Conservation (phyloP, 2,113 vertebrate genomes). For the Chunga burmeisteri region DNA sequence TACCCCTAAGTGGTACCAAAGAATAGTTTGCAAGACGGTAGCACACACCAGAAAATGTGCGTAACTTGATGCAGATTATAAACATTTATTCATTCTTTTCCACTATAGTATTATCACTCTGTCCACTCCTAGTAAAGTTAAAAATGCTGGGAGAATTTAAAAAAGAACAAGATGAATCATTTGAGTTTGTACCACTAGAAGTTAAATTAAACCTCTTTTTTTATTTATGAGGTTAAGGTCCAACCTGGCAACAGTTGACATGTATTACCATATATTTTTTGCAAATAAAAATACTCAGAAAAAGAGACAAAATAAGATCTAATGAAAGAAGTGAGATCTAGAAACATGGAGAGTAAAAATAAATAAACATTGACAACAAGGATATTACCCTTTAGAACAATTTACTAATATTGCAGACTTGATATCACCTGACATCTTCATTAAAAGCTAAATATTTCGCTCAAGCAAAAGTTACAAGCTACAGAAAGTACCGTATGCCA, state of each 20-base stretch:
- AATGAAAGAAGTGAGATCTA: background rate
- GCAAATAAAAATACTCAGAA: background rate
- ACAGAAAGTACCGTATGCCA: fast-evolving
- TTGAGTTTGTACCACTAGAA: background rate
- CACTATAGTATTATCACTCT: background rate
- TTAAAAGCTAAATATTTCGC: background rate
- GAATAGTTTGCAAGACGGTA: background rate
- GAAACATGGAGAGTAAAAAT: background rate
- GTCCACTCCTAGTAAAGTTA: background rate
- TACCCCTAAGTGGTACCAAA: background rate
- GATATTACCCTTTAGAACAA: background rate
- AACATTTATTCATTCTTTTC: background rate
- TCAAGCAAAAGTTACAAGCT: background rate
- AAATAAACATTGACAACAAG: background rate
- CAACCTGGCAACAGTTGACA: background rate
- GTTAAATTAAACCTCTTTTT: background rate
- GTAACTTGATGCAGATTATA: background rate
- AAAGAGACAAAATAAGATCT: background rate
- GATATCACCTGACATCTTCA: background rate
- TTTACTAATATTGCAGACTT: background rate
- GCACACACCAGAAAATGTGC: background rate
- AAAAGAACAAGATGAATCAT: background rate
- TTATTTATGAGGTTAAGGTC: background rate
- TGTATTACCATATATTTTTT: background rate
- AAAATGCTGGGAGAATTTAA: background rate